Conservation (phyloP, 2,888 invertebrate genomes). For the Chaitophorus viminalis region DNA sequence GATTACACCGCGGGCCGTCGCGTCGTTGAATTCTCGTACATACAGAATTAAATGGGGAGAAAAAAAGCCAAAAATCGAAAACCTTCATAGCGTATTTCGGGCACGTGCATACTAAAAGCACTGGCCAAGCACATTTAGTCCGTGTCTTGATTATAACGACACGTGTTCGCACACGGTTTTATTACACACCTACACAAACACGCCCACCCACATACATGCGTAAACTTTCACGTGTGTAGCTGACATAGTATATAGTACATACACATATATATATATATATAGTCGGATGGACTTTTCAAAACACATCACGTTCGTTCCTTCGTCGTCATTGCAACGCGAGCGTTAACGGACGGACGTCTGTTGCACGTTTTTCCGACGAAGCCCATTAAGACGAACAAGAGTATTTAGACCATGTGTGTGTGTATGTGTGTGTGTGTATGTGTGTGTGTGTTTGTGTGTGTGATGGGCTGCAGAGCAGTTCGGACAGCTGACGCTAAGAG, state of each 20-base stretch:
- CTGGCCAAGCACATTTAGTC: background rate
- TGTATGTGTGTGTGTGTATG: background rate
- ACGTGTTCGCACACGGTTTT: background rate
- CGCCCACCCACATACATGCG: too few relatives aligned
- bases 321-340: background rate
- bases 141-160: background rate
- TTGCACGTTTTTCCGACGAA: background rate
- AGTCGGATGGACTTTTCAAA: background rate
- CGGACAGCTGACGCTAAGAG: slow-evolving; percentile 41
- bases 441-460: background rate
- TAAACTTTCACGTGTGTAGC: background rate
- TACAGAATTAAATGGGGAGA: background rate
- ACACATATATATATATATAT: too few relatives aligned
- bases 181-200: background rate
- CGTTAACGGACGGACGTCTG: background rate
- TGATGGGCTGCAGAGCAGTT: slow-evolving; percentile 1
- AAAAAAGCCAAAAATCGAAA: background rate
- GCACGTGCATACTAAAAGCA: background rate
- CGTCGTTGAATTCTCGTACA: background rate
- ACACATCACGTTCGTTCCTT: background rate
- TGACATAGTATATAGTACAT: background rate
- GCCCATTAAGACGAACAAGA: background rate
- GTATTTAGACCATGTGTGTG: background rate
- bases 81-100: background rate
- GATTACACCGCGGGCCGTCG: background rate